A percentile compares a stretch with the other conserved stretches of the same genome.
Conservation (phyloP, 1,140 invertebrate species). For the Euwallacea similis region DNA sequence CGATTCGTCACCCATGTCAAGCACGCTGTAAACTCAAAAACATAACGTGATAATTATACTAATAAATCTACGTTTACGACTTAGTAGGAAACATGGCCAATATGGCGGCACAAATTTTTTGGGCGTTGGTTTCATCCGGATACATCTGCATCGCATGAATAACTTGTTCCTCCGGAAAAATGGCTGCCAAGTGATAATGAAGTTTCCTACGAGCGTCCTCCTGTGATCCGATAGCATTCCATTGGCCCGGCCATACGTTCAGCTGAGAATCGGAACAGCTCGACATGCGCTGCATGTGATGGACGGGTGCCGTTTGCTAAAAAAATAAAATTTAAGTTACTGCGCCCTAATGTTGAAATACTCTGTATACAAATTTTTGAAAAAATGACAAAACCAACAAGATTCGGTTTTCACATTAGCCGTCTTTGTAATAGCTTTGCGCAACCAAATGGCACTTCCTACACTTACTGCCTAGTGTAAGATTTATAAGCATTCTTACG, state of each 20-base stretch:
- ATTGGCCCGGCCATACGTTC: conserved; percentile 56
- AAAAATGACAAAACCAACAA: too few relatives aligned
- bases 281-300: conserved; percentile 56
- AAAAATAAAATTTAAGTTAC: neutral
- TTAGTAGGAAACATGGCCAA: conserved; percentile 72
- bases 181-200: conserved; percentile 81
- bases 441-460: too few relatives aligned
- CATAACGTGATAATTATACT: too few relatives aligned
- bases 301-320: conserved; percentile 44
- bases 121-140: conserved; percentile 84
- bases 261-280: conserved; percentile 69
- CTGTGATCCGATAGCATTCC: conserved; percentile 53
- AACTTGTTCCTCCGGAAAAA: conserved; percentile 89
- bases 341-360: too few relatives aligned
- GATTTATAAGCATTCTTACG: conserved; percentile 16
- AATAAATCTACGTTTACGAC: conserved; percentile 42
- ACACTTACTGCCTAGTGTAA: neutral
- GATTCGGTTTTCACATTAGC: too few relatives aligned
- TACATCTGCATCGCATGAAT: conserved; percentile 79
- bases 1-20: too few relatives aligned
- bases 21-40: too few relatives aligned
- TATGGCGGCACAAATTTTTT: conserved; percentile 86
- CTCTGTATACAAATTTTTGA: too few relatives aligned
- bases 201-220: conserved; percentile 72
- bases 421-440: too few relatives aligned